phyloP scores from a whole-genome alignment of 2,113 vertebrate genomes.

The Jacana jacana region DNA sequence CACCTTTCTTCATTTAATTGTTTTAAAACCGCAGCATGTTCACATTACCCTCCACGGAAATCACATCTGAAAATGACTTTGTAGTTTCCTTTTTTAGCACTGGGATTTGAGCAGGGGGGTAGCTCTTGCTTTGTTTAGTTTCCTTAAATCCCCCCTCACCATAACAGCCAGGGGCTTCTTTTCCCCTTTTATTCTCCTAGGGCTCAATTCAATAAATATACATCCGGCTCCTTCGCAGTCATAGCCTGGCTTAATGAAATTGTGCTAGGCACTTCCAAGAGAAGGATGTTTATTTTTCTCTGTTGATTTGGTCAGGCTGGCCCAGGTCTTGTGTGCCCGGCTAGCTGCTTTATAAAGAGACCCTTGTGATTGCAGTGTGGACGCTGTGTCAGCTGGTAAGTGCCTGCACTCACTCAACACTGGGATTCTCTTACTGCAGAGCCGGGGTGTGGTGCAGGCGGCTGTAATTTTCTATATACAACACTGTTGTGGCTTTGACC shows the following conservation, averaged over 20 bases:
- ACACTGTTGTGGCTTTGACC: too few species aligned
- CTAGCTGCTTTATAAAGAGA: not conserved
- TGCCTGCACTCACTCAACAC: slow-evolving; percentile 22
- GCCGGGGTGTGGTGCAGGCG: fast-evolving
- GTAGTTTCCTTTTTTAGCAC: not conserved
- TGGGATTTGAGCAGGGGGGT: not conserved
- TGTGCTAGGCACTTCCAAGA: not conserved
- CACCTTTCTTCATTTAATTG: not conserved
- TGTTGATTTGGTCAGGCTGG: not conserved
- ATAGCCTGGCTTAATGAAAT: slow-evolving; percentile 13
- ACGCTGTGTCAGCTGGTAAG: not conserved
- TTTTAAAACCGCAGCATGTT: not conserved
- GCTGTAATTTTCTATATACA: not conserved
- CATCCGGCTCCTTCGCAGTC: not conserved
- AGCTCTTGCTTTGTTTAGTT: not conserved
- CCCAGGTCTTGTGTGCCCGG: not conserved
- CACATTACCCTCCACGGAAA: not conserved
- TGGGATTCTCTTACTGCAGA: not conserved
- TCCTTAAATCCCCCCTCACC: not conserved
- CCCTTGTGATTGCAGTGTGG: not conserved
- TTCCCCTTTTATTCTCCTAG: not conserved
- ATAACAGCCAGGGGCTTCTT: not conserved
- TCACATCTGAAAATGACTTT: not conserved
- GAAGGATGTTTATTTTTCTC: slow-evolving; percentile 59
- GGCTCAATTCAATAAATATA: slow-evolving; percentile 23